Conservation (phyloP, 2,888 invertebrate species). For the Dicranocentrus wangi region DNA sequence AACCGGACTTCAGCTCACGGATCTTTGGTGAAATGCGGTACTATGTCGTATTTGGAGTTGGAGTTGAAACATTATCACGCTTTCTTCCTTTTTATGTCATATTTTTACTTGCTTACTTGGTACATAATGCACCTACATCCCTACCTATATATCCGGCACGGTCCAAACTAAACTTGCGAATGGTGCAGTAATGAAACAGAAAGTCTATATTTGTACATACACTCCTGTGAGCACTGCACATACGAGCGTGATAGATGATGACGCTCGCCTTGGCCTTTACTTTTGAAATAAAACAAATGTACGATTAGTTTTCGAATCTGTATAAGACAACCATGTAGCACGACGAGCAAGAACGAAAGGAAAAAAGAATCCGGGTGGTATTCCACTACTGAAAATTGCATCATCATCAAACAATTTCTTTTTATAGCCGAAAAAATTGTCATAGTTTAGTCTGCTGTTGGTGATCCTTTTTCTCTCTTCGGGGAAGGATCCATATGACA, state of each 20-base stretch:
- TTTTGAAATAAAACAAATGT: slow-evolving; percentile 8
- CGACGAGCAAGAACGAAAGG: no score
- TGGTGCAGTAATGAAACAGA: no score
- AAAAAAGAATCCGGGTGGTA: slow-evolving; percentile 6
- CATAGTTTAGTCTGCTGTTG: slow-evolving; percentile 84
- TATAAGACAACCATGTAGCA: not conserved
- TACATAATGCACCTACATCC: no score
- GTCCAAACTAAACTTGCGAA: no score
- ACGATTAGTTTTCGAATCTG: not conserved
- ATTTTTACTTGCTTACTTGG: no score
- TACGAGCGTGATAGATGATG: slow-evolving; percentile 25
- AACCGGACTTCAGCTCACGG: not conserved
- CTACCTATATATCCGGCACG: no score
- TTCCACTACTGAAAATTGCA: slow-evolving; percentile 21
- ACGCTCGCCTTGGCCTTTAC: slow-evolving; percentile 24
- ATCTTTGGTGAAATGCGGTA: no score
- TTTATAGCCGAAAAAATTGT: slow-evolving; percentile 79
- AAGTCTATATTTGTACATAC: not conserved
- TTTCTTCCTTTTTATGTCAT: no score
- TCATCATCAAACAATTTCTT: slow-evolving; percentile 32
- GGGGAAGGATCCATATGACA: not conserved
- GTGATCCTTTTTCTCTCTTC: not conserved
- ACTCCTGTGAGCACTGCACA: not conserved
- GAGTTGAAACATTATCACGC: no score
- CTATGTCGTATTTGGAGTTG: no score